These are phyloP conservation scores for Catharus ustulatus DNA, from an alignment of 2,797 vertebrate genomes.

Conservation along the genomic window DNA sequence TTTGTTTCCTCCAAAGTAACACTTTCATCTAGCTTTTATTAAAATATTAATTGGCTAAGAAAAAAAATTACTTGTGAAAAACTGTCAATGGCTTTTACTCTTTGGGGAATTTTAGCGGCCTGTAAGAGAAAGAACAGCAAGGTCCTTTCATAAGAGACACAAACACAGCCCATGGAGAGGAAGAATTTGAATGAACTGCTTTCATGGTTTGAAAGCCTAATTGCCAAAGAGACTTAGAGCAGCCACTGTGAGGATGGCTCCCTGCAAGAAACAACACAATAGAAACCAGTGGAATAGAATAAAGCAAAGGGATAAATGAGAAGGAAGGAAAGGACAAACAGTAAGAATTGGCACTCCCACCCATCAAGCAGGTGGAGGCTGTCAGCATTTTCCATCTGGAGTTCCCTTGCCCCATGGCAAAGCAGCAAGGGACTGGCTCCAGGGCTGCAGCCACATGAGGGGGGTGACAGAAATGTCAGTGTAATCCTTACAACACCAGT, in stretches of 20 bases:
- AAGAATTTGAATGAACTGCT: neutral
- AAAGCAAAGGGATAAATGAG: neutral
- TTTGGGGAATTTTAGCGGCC: neutral
- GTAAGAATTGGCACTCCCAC: neutral
- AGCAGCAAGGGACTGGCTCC: neutral
- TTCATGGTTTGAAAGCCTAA: neutral
- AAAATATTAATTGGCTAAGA: too few relatives aligned
- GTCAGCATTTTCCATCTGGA: neutral
- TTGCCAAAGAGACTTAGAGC: neutral
- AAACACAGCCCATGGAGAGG: neutral
- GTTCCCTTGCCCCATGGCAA: neutral
- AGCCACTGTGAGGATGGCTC: neutral
- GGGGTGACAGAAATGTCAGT: neutral
- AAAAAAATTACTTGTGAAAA: too few relatives aligned
- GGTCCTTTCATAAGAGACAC: neutral
- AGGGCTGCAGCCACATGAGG: neutral
- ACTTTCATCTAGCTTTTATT: too few relatives aligned
- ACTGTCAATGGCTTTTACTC: neutral
- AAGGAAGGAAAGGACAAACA: neutral
- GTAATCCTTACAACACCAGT: neutral
- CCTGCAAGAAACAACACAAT: neutral
- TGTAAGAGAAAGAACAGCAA: neutral
- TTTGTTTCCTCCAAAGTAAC: too few relatives aligned
- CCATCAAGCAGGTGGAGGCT: neutral
- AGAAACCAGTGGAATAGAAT: neutral